Base-by-base conservation (phyloP, 1,140 invertebrate species). In the Pseudobourletiella spinata region DNA sequence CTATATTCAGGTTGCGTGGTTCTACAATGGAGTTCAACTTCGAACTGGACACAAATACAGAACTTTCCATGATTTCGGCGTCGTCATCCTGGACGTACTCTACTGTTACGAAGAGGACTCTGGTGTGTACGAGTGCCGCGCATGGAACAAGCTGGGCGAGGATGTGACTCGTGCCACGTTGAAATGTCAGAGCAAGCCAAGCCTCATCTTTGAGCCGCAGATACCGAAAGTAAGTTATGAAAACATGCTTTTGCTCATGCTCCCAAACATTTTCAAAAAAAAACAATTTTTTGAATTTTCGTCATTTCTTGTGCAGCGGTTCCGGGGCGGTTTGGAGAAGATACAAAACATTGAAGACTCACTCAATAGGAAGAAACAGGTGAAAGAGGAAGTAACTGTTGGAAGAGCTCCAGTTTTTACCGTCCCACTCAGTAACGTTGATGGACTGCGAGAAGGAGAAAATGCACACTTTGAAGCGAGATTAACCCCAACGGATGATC, bases 61-160 rank as follows among this genome's bases (percentile, higher is more conserved):
- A 69, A 95, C 91, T 48, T 93, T 95, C 85, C 91, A 97, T 74
- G 94, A 98, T 74, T 97, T 98, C 77, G 93, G 80, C 16, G 93
- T 95, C 73, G 94, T 97, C 29, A 93, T 95, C 69, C 79, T 98
- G 61, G 94, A 97, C 71, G 95, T 98, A 63, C 77, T 97, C 1
- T 98, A 96, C 73, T 95, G 91, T 69, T 97, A 96, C 73, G 91
- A 91, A 76, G 93, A 98, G 78, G 96, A 98, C 75, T 93, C 90
- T 50, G 94, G 95, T 29, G 83, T 86, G 20, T 95, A 93, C 72
- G 90, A 94, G 78, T 93, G 91, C 73, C 81, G 91, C 66, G 93
- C 95, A 20, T 86, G 85, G 15, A 97, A 97, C 72, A 89, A 91
- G 74, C 82, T 91, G 61, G 93, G 93, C n/a, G 81, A 86, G 72